These are phyloP conservation scores for Antigone vipio DNA, from an alignment of 2,113 vertebrate genomes.

Conservation along the genomic window DNA sequence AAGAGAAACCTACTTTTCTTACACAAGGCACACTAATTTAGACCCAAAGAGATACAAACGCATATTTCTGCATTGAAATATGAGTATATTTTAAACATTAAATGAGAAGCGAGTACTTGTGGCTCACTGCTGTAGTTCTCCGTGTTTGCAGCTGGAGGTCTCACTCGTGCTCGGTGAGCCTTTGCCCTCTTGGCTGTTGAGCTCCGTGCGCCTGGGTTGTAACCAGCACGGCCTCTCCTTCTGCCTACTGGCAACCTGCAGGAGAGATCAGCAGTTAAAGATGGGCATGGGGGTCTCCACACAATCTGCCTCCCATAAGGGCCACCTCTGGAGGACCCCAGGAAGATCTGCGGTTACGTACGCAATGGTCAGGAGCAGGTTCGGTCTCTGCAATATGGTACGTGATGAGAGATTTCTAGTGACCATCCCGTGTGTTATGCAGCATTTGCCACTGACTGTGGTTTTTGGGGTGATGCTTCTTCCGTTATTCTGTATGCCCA, in stretches of 20 bases:
- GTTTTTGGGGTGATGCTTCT: neutral
- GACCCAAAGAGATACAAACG: neutral
- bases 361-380: neutral
- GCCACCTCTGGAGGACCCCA: neutral
- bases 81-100: neutral
- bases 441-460: neutral
- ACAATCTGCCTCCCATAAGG: neutral
- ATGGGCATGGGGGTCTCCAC: neutral
- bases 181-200: neutral
- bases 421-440: rapidly evolving
- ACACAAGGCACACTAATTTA: neutral
- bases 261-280: neutral
- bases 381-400: neutral
- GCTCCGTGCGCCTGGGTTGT: neutral
- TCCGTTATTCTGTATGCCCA: neutral
- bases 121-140: neutral
- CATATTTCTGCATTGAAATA: neutral
- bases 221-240: neutral
- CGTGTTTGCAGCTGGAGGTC: neutral
- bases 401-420: neutral
- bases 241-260: neutral
- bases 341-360: neutral
- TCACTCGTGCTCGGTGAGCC: neutral
- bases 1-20: neutral
- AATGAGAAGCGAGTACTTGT: neutral